Conservation (phyloP, 2,888 invertebrate species). For the Andrena dorsata region DNA sequence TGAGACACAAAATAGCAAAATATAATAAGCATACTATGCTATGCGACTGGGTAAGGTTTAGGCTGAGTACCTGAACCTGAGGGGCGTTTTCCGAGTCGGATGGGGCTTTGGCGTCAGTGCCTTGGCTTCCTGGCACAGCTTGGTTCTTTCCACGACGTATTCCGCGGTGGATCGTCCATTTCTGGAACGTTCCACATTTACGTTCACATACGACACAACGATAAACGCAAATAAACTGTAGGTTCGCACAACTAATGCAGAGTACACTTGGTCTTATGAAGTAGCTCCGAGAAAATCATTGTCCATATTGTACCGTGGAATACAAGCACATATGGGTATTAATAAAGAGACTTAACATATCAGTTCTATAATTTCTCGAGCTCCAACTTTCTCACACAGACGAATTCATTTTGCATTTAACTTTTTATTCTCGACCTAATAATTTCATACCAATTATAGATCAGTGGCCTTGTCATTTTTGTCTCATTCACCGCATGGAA, state of each 20-base stretch:
- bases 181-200: conserved; percentile 87
- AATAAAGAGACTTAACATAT: conserved; percentile 16
- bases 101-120: conserved; percentile 83
- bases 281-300: conserved; percentile 16
- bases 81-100: conserved; percentile 84
- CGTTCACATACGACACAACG: conserved; percentile 76
- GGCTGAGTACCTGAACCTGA: conserved; percentile 84
- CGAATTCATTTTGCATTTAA: conserved; percentile 28
- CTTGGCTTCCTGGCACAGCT: conserved; percentile 84
- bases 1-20: conserved; percentile 69
- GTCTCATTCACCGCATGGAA: conserved; percentile 48
- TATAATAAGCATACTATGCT: conserved; percentile 76
- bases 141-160: conserved; percentile 89
- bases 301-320: not conserved
- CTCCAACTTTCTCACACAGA: conserved; percentile 8
- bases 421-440: conserved; percentile 11
- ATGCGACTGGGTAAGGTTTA: conserved; percentile 81
- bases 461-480: conserved; percentile 31
- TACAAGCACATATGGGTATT: conserved; percentile 1
- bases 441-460: conserved; percentile 40
- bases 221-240: conserved; percentile 56
- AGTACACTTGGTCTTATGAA: conserved; percentile 9
- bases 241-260: conserved; percentile 38
- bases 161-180: conserved; percentile 93
- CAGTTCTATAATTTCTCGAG: conserved; percentile 7